Evolutionary conservation across 2,113 vertebrate species (phyloP), one percentile per base, ranked within the genome.

Genomic region (Amazona guildingii): DNA sequence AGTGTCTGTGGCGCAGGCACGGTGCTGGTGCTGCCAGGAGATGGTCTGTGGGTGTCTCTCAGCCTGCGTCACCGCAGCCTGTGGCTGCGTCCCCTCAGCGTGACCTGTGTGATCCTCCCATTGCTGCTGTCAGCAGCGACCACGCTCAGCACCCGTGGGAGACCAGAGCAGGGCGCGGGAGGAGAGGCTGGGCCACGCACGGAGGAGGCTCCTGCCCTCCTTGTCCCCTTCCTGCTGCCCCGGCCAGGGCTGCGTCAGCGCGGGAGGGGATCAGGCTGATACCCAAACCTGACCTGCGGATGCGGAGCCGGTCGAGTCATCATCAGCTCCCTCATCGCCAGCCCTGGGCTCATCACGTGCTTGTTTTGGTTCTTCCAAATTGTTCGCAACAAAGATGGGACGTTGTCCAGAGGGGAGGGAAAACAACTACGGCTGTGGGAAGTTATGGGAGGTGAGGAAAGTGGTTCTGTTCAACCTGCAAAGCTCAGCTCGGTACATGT

Each of bases 1-100:
- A 1, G 29, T 1, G 4, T 11, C 37, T 12, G 64, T 1, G 9
- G 28, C 4, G 16, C 1, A 2, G 41, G 41, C 61, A 28, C 1
- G 3, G 31, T 11, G 28, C 9, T 9, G 44, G 39, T n/a, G 31
- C 24, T 41, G 43, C 39, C 16, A 6, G 67, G 44, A 48, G 27
- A 17, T 20, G 48, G 15, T 37, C 20, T 61, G 28, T 35, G 33
- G 44, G 25, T n/a, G 46, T n/a, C 29, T 48, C 51, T 57, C 68
- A 46, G 77, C 13, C 5, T 23, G 39, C 9, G 44, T 27, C 4
- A 5, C 77, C 41, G 69, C 84, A 82, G 86, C 33, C 70, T 27
- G 44, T 41, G 67, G 49, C 62, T 37, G 37, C 10, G 4, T 70
- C 33, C 21, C 62, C 44, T 10, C 54, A 6, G 15, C 2, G 31